These are phyloP conservation scores for Orthosia gothica DNA, from an alignment of 2,888 invertebrate species.

Conservation along the genomic window DNA sequence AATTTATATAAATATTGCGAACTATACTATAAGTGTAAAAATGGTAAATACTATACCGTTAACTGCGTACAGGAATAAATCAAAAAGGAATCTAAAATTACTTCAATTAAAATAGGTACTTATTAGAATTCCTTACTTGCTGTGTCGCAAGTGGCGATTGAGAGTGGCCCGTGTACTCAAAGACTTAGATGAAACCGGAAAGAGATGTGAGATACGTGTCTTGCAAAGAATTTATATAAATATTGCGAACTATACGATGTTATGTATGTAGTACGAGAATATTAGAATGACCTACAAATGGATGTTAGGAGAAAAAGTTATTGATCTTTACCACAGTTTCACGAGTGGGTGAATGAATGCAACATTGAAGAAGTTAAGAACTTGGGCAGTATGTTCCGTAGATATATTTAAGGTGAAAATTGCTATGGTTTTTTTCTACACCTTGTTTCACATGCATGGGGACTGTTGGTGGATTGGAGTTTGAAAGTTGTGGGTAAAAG, in stretches of 20 bases:
- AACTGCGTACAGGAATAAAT: too few species aligned
- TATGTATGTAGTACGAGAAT: constrained; percentile 15
- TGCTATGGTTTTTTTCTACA: not conserved
- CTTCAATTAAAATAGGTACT: too few species aligned
- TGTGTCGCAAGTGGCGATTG: too few species aligned
- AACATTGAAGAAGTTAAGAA: not conserved
- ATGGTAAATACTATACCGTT: too few species aligned
- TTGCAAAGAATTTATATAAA: constrained; percentile 41
- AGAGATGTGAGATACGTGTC: constrained; percentile 14
- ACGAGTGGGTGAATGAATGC: not conserved
- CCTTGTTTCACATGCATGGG: too few species aligned
- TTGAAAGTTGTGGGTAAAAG: not conserved
- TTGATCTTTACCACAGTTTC: constrained; percentile 4
- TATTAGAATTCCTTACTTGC: too few species aligned
- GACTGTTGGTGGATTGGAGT: not conserved
- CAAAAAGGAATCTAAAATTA: too few species aligned
- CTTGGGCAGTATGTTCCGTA: not conserved
- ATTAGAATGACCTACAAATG: constrained; percentile 35
- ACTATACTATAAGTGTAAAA: too few species aligned
- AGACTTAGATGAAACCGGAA: constrained; percentile 34
- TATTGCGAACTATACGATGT: constrained; percentile 29
- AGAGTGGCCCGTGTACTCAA: not conserved
- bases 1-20: constrained; percentile 50
- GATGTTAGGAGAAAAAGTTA: constrained; percentile 1
- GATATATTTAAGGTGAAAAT: not conserved